Base-by-base conservation (phyloP, 2,113 vertebrate species). In the Hydrochoerus hydrochaeris region DNA sequence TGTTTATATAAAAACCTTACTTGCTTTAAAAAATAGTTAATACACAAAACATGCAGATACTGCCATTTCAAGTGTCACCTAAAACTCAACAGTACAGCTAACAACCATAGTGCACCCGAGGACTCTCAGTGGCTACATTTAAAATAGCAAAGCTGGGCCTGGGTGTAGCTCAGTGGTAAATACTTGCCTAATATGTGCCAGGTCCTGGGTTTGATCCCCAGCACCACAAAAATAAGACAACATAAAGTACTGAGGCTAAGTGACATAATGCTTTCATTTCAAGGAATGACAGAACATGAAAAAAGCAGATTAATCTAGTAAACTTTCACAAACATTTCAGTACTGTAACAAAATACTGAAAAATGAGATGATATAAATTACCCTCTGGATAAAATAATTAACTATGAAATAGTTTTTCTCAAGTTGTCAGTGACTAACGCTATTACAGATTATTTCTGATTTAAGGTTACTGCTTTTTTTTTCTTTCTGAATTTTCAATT, bases 391-490 rank as follows among this genome's bases (percentile, higher is more conserved):
- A 81, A 94, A 91, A 86, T n/a, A 90, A 57, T 58, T 65, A 80
- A 5, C 2, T 44, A 80, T 22, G 92, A 93, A 87, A 87, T 93
- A 90, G 69, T 94, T 92, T 58, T 92, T 26, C 84, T 92, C 54
- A 58, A 83, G 62, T 52, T 65, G 46, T 60, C 10, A 90, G 32
- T 32, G 32, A 84, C 11, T 78, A 89, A 95, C 11, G 20, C 28
- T 62, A 83, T 24, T 46, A 82, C 81, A 32, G 20, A 87, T n/a
- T 88, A 20, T 85, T 95, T 87, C 65, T 69, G n/a, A 8, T 38
- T 73, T 95, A 20, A 22, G 17, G 78, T 14, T 46, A 80, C 16
- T 28, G 10, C n/a, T 63, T n/a, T 44, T 60, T n/a, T 83, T 20
- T 67, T 65, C 14, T 60, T 24, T 60, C 13, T 19, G 0, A 49